These are phyloP conservation scores for Drosophila albomicans DNA, from an alignment of 1,140 invertebrate species.

Conservation along the genomic window DNA sequence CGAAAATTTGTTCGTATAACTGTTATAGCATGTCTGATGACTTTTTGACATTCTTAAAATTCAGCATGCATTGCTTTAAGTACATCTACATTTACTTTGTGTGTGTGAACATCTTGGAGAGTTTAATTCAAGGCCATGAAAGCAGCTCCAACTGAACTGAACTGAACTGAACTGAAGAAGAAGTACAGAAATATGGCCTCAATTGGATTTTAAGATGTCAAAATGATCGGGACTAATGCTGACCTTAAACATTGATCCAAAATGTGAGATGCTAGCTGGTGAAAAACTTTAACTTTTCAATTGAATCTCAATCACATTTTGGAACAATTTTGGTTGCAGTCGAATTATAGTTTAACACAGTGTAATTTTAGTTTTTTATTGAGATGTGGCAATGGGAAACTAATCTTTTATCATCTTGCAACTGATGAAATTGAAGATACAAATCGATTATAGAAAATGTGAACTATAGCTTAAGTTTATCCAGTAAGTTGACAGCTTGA, in stretches of 20 bases:
- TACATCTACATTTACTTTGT: constrained; percentile 66
- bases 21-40: constrained; percentile 40
- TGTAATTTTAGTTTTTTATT: background rate
- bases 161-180: constrained; percentile 37
- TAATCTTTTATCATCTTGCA: too few species aligned
- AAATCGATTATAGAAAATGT: too few species aligned
- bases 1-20: constrained; percentile 27
- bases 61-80: constrained; percentile 70
- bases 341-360: background rate
- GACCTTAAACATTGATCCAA: constrained; percentile 4
- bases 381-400: too few species aligned
- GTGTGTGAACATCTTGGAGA: constrained; percentile 63
- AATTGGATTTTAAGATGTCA: constrained; percentile 5
- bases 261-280: background rate
- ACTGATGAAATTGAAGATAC: too few species aligned
- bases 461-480: too few species aligned
- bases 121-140: constrained; percentile 45
- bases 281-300: background rate
- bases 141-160: constrained; percentile 19
- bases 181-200: background rate
- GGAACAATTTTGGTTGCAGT: background rate
- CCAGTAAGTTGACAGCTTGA: too few species aligned
- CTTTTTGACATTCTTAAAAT: constrained; percentile 48
- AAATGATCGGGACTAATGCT: background rate
- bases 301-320: background rate